Conservation (phyloP, 2,113 vertebrate species). For the Tupaia chinensis region DNA sequence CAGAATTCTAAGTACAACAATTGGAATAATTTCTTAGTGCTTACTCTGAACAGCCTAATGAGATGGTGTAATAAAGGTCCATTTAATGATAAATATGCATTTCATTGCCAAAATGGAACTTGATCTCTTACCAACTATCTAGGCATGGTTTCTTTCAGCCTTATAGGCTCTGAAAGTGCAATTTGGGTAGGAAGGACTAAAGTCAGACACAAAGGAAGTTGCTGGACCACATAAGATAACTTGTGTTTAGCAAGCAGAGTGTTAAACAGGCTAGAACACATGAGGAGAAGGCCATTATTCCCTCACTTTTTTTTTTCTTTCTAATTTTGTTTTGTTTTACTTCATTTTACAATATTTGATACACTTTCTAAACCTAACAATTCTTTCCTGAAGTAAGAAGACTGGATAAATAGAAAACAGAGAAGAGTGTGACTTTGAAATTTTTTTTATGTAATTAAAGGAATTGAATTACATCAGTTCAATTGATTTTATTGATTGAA, state of each 20-base stretch:
- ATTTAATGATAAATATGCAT: background rate
- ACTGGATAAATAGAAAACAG: background rate
- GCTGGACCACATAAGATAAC: background rate
- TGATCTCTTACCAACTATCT: background rate
- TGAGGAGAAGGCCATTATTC: background rate
- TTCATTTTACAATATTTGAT: background rate
- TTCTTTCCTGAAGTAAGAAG: conserved; percentile 30
- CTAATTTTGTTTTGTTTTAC: background rate
- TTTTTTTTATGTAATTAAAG: background rate
- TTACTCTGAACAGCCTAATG: background rate
- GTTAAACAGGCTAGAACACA: background rate
- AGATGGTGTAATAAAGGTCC: background rate
- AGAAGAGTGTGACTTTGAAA: background rate
- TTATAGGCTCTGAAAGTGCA: background rate
- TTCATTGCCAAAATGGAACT: background rate
- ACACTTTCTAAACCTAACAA: background rate
- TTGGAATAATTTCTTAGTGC: conserved; percentile 3
- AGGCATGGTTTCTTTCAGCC: background rate
- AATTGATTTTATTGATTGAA: no score
- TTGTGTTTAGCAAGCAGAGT: background rate
- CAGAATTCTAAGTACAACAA: background rate
- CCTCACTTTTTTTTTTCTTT: background rate
- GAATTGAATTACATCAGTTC: background rate
- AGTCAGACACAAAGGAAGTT: background rate
- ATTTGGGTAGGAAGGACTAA: background rate